Base-by-base conservation (phyloP, 2,888 invertebrate genomes). In the Nemotelus nigrinus region DNA sequence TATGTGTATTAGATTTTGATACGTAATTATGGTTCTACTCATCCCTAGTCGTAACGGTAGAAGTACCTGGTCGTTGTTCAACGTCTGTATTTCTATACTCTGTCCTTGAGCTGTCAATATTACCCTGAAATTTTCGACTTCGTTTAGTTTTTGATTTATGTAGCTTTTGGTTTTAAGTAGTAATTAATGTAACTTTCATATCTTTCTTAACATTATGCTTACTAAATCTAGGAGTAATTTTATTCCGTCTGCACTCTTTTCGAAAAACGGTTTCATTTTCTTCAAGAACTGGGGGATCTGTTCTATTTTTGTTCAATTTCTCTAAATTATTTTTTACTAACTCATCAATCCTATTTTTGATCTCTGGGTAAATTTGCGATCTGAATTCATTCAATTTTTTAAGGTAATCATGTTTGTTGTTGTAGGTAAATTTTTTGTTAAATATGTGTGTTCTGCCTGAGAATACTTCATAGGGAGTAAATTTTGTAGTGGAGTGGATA, bases 71-170 rank as follows among this genome's bases (percentile, higher is more conserved):
- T 48, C 39, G 68, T 68, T 68, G 2, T 39, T n/a, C 53, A 68
- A 39, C 1, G 25, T 39, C 39, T 68, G 68, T 4, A 48, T 68
- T 68, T 68, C 48, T 48, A 68, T 25, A 43, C 8, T 68, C 48
- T 68, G 48, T 68, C 48, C 68, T 25, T 50, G n/a, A 3, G n/a
- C 10, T 3, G 63, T 68, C 50, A 39, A 1, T 3, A 68, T 6
- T 48, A n/a, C 64, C 64, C 68, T 68, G 68, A 39, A 47, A 68
- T 68, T 68, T 68, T 5, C 68, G 50, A 3, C 50, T 68, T 48
- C 68, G n/a, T 68, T 68, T 68, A 25, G 48, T 50, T 48, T 68
- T 68, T 6, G 68, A 68, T 68, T 50, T 68, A n/a, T 68, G 57
- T 53, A 71, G 25, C 57, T 71, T 71, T 71, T 71, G 8, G 25